Evolutionary conservation across 2,797 vertebrate species (phyloP).

Genomic region (Trichosurus vulpecula): DNA sequence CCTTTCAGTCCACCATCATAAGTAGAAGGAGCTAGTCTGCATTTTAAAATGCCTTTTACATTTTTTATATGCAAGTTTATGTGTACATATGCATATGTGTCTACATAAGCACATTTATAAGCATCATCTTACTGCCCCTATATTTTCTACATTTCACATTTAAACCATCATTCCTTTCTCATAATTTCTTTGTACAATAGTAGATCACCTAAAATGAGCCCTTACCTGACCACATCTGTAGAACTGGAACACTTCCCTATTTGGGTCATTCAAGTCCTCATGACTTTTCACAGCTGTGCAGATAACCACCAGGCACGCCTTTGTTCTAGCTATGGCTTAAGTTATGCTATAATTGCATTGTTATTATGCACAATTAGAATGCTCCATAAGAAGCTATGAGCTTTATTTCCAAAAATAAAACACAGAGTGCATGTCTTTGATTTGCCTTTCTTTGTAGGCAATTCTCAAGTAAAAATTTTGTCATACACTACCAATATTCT

Average conservation of each 20-base stretch:
- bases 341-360: neutral
- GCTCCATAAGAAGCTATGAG: slow-evolving; percentile 3
- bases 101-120: neutral
- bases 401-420: slow-evolving; percentile 38
- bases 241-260: neutral
- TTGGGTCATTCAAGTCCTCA: neutral
- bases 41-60: neutral
- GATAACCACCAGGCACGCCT: neutral
- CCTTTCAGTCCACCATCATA: neutral
- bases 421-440: neutral
- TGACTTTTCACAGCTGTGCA: neutral
- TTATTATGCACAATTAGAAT: neutral
- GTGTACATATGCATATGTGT: neutral
- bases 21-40: neutral
- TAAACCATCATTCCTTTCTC: neutral
- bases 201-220: slow-evolving; percentile 19
- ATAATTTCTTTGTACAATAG: slow-evolving; percentile 20
- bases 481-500: neutral
- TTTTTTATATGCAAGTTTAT: neutral
- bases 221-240: neutral
- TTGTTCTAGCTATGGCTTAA: slow-evolving; percentile 24
- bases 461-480: neutral
- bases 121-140: slow-evolving; percentile 8
- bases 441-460: slow-evolving; percentile 9
- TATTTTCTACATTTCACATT: neutral